Conservation (phyloP, 2,113 vertebrate genomes). For the Ondatra zibethicus region DNA sequence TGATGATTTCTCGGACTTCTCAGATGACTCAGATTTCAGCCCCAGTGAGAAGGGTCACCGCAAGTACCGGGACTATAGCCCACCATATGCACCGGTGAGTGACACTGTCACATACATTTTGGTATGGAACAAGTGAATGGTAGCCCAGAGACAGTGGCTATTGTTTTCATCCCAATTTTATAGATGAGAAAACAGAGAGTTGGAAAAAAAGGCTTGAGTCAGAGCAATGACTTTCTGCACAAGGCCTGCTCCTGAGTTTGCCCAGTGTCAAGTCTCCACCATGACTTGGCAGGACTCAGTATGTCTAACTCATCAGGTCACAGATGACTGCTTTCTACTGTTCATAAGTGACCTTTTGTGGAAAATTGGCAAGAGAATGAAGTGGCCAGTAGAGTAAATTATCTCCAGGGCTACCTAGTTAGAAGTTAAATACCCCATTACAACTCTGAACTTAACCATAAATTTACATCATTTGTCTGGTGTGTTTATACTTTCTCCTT, state of each 20-base stretch:
- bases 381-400: neutral
- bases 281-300: neutral
- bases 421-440: neutral
- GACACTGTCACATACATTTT: neutral
- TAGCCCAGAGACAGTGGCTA: neutral
- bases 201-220: neutral
- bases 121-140: fast-evolving
- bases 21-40: slow-evolving; percentile 96
- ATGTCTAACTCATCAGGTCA: neutral
- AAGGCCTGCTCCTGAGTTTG: too few species aligned
- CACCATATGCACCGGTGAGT: slow-evolving; percentile 90
- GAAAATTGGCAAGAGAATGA: slow-evolving; percentile 8
- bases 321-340: neutral
- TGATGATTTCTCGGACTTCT: slow-evolving; percentile 95
- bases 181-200: neutral
- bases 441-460: neutral
- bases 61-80: slow-evolving; percentile 96
- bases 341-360: slow-evolving; percentile 20
- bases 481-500: neutral
- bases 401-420: neutral
- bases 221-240: neutral
- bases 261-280: too few species aligned
- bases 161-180: neutral
- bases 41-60: slow-evolving; percentile 92
- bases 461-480: neutral